Percentiles rank a stretch among this genome's conserved stretches.
phyloP scores from a whole-genome alignment of 2,113 vertebrate species.

The Cryptoleucopteryx plumbea region DNA sequence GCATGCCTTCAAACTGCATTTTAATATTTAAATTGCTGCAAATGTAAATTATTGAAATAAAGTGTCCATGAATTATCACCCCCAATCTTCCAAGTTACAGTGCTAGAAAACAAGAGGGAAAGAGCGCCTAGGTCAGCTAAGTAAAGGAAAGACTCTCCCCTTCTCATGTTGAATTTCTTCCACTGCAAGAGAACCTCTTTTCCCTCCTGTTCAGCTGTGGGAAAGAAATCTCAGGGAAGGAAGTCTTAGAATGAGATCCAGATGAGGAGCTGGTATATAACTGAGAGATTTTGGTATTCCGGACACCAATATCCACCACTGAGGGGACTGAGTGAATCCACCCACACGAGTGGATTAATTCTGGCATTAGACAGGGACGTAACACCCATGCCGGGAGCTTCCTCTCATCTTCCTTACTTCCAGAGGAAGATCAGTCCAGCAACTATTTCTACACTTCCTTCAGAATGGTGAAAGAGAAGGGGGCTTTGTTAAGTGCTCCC shows the following conservation, averaged over 20 bases:
- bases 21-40: slow-evolving; percentile 26
- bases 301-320: background rate
- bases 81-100: background rate
- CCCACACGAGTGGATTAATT: background rate
- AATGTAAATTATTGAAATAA: slow-evolving; percentile 12
- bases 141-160: background rate
- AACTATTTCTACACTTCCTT: background rate
- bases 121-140: background rate
- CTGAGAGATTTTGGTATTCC: background rate
- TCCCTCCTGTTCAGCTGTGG: background rate
- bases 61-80: background rate
- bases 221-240: background rate
- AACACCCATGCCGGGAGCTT: background rate
- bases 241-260: background rate
- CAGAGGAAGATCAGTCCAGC: background rate
- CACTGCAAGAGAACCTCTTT: background rate
- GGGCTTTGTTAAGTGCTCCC: background rate
- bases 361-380: background rate
- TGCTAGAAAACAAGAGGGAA: background rate
- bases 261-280: background rate
- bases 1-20: background rate
- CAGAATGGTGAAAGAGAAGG: background rate
- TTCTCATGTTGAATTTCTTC: background rate
- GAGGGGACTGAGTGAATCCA: background rate
- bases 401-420: background rate